Evolutionary conservation across 2,797 vertebrate species (phyloP).

Genomic region (Platalea minor): DNA sequence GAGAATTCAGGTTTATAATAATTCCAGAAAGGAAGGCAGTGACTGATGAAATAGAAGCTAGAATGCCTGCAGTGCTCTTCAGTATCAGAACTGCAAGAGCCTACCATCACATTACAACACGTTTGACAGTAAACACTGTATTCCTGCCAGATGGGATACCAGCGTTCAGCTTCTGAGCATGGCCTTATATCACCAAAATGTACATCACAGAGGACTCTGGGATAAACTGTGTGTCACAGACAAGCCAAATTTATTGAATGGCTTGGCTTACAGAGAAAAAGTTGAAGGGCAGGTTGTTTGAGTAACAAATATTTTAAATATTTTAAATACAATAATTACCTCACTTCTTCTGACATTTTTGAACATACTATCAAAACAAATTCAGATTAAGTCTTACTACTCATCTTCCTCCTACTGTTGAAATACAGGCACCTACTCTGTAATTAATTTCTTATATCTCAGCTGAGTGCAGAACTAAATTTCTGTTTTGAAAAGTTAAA

Average conservation of each 20-base stretch:
- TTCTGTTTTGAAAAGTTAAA: neutral
- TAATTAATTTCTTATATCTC: neutral
- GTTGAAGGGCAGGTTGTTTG: neutral
- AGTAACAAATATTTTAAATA: neutral
- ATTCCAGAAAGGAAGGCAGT: neutral
- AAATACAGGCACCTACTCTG: neutral
- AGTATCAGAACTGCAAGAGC: neutral
- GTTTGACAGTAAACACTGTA: neutral
- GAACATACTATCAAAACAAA: neutral
- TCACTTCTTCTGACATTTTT: neutral
- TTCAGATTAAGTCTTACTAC: neutral
- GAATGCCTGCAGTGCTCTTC: neutral
- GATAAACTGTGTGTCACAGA: neutral
- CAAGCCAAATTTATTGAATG: neutral
- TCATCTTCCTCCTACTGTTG: neutral
- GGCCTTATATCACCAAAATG: neutral
- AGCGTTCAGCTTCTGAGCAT: neutral
- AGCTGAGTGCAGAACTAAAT: neutral
- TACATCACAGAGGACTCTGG: neutral
- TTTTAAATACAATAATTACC: neutral
- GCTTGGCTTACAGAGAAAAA: neutral
- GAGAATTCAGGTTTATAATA: neutral
- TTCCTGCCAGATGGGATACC: neutral
- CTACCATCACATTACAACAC: neutral
- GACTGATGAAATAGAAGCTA: neutral